Evolutionary conservation across 1,140 invertebrate genomes (phyloP).

Genomic region (Copidosoma floridanum): DNA sequence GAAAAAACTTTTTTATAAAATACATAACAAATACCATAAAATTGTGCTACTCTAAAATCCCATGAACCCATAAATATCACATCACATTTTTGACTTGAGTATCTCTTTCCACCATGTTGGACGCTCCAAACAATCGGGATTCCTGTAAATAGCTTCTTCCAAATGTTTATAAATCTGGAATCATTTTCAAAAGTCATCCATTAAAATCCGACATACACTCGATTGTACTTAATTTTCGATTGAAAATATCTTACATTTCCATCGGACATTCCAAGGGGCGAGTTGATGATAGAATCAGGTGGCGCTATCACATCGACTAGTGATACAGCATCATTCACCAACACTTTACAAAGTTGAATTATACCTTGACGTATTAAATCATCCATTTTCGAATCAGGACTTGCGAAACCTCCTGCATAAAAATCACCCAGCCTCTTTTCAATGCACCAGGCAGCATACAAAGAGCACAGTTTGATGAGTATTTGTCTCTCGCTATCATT

Average conservation of each 20-base stretch:
- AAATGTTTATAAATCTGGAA: conserved; percentile 81
- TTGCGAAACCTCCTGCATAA: conserved; percentile 71
- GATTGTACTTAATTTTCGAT: background rate
- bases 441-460: conserved; percentile 72
- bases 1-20: conserved; percentile 13
- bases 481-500: conserved; percentile 56
- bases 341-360: conserved; percentile 65
- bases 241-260: conserved; percentile 64
- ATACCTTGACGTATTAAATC: conserved; percentile 63
- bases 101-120: conserved; percentile 80
- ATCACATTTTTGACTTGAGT: conserved; percentile 45
- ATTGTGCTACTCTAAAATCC: background rate
- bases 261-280: conserved; percentile 79
- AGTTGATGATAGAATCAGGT: conserved; percentile 83
- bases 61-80: too few species aligned
- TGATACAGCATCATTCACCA: conserved; percentile 75
- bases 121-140: conserved; percentile 69
- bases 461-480: conserved; percentile 64
- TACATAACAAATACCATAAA: conserved; percentile 10
- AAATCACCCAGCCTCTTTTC: conserved; percentile 75
- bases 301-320: conserved; percentile 84
- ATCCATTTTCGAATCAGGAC: conserved; percentile 49
- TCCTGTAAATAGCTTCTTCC: conserved; percentile 70
- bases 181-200: background rate
- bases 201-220: background rate